Evolutionary conservation across 2,888 invertebrate genomes (phyloP), one percentile per base, ranked within the genome.

Genomic region (Melanostoma scalare): DNA sequence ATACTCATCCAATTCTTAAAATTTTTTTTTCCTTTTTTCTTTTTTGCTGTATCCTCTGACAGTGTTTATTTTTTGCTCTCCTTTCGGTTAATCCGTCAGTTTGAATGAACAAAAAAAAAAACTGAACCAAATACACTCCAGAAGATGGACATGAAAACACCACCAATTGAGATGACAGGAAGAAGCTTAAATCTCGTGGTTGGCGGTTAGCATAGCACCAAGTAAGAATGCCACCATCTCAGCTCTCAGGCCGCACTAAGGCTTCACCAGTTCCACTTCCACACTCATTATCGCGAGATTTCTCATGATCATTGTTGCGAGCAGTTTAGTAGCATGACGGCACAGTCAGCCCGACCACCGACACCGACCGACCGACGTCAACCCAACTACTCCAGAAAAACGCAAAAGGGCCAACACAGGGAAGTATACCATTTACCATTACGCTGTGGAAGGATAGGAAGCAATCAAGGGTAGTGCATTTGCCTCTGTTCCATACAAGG

Each of bases 281-380:
- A 79, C 79, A 79, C 79, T 86, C 82, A 82, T 82, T 82, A 82
- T 77, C 86, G 86, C 86, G 86, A 86, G 85, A 86, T 79, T 85
- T 86, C 86, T 85, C 86, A 86, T 86, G 86, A 84, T 78, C 82
- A 77, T 72, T 80, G 85, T 85, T 72, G 85, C 85, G 75, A 80
- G 75, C 75, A 74, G 85, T 80, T 85, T 75, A 75, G 77, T 69
- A 82, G 82, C 82, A 82, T 82, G 82, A 78, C 77, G 76, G 65
- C 63, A 71, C 75, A 50, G 69, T 30, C 53, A 58, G 46, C 31
- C 67, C 8, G 5, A 6, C 55, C 10, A 38, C 9, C 8, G 31
- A 36, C 9, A 2, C 20, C 20, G 20, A 20, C 20, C 20, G 20
- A 20, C 20, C 20, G 20, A 20, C 20, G 0, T 20, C 20, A 20